Conservation (phyloP, 2,888 invertebrate genomes). For the Caenorhabditis uteleia region DNA sequence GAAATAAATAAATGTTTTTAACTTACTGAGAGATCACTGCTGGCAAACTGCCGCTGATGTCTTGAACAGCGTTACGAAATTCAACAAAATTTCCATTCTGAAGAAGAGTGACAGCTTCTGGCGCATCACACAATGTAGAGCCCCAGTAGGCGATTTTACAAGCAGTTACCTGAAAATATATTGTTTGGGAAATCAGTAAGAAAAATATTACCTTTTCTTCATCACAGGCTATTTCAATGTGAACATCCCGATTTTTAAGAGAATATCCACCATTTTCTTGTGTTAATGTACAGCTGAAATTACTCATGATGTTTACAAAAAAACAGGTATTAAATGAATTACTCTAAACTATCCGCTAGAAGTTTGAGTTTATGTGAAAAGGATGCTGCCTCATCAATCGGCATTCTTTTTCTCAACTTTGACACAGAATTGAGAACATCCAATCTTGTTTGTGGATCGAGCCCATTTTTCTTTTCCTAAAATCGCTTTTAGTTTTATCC, state of each 20-base stretch:
- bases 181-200: neutral
- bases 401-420: slow-evolving; percentile 33
- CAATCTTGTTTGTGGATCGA: slow-evolving; percentile 33
- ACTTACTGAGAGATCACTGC: slow-evolving; percentile 19
- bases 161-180: slow-evolving; percentile 20
- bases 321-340: neutral
- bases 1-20: slow-evolving; percentile 3
- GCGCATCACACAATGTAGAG: slow-evolving; percentile 27
- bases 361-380: slow-evolving; percentile 17
- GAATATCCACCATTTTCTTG: neutral
- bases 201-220: slow-evolving; percentile 23
- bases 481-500: too few relatives aligned
- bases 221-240: slow-evolving; percentile 17
- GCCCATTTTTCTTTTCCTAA: slow-evolving; percentile 40
- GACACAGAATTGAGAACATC: slow-evolving; percentile 39
- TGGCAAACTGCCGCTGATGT: slow-evolving; percentile 24
- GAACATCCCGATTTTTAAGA: slow-evolving; percentile 11
- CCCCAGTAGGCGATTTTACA: slow-evolving; percentile 43
- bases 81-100: slow-evolving; percentile 17
- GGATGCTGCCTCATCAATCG: slow-evolving; percentile 16
- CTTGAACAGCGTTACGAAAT: slow-evolving; percentile 19
- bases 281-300: slow-evolving; percentile 3
- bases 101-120: slow-evolving; percentile 18
- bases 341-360: slow-evolving; percentile 34
- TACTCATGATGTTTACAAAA: neutral